Conservation (phyloP, 1,140 invertebrate genomes). For the Geopemphigus sp. region DNA sequence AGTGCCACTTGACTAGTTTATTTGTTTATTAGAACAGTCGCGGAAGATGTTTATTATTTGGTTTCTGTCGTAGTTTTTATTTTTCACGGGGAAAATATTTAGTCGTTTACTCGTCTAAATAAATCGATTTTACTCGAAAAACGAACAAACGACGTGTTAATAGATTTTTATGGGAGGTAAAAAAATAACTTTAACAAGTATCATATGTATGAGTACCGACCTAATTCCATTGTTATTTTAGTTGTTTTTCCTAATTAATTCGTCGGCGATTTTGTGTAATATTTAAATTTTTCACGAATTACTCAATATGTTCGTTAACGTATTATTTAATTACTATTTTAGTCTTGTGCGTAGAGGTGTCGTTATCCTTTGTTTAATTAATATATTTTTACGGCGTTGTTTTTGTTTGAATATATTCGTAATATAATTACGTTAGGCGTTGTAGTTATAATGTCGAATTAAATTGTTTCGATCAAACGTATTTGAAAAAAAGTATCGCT, state of each 20-base stretch:
- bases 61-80: not conserved
- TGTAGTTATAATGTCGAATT: too few relatives aligned
- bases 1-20: too few relatives aligned
- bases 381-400: not conserved
- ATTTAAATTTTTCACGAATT: not conserved
- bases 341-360: not conserved
- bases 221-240: not conserved
- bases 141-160: not conserved
- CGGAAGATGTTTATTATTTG: not conserved
- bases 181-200: not conserved
- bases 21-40: not conserved
- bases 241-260: not conserved
- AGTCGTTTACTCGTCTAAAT: not conserved
- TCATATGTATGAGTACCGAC: too few relatives aligned
- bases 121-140: not conserved
- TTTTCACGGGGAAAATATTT: not conserved
- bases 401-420: not conserved
- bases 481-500: too few relatives aligned
- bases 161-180: not conserved
- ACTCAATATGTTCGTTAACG: not conserved
- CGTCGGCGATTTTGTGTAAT: not conserved
- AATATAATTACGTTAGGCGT: too few relatives aligned
- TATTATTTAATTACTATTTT: constrained; percentile 2
- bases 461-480: too few relatives aligned
- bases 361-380: not conserved